A percentile compares a stretch with the other conserved stretches of the same genome.
Conservation (phyloP, 2,888 invertebrate genomes). For the Spilosoma lubricipeda region DNA sequence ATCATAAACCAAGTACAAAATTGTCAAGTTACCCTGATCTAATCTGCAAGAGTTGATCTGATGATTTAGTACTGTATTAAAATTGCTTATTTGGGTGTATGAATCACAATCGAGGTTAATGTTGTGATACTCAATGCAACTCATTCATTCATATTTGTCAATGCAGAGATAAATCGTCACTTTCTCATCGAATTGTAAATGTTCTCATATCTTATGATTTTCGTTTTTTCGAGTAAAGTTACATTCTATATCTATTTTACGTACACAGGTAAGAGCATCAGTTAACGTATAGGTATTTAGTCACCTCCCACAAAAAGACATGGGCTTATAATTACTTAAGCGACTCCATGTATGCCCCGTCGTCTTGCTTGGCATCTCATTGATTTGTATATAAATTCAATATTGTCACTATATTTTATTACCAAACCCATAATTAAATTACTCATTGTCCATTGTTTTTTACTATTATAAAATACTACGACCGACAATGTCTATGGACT, state of each 20-base stretch:
- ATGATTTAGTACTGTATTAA: background rate
- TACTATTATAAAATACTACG: conserved; percentile 53
- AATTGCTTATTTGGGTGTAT: background rate
- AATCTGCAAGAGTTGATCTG: background rate
- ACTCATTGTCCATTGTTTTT: conserved; percentile 60
- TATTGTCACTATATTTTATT: conserved; percentile 60
- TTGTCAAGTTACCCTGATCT: background rate
- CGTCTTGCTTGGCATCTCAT: conserved; percentile 68
- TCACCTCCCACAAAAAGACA: conserved; percentile 64
- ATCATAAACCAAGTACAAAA: background rate
- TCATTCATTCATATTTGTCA: no score
- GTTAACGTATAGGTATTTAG: conserved; percentile 52
- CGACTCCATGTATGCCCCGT: conserved; percentile 59
- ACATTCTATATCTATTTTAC: conserved; percentile 37
- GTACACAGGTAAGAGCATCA: conserved; percentile 36
- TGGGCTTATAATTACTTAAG: conserved; percentile 66
- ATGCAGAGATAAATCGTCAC: background rate
- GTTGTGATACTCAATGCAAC: background rate
- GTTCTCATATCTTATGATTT: background rate
- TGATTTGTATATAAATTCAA: conserved; percentile 74
- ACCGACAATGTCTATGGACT: conserved; percentile 41
- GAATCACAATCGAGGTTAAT: background rate
- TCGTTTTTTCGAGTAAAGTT: conserved; percentile 5
- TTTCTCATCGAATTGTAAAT: background rate
- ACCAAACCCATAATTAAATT: conserved; percentile 63